These are phyloP conservation scores for Genyomyrus donnyi DNA, from an alignment of 2,113 vertebrate species.

Conservation along the genomic window DNA sequence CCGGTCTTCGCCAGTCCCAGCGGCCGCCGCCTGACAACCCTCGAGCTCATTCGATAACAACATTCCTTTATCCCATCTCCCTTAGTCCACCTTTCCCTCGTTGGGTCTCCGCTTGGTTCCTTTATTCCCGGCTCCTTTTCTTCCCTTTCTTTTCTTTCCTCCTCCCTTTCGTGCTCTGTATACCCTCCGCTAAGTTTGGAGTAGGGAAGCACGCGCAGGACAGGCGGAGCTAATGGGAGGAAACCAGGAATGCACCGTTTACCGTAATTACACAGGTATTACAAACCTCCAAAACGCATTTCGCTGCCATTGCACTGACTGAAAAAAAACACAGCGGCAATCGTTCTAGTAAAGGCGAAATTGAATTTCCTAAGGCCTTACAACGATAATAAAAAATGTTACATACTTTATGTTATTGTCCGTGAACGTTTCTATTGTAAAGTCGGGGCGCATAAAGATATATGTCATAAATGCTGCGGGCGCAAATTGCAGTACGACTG, in stretches of 20 bases:
- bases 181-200: slow-evolving; percentile 4
- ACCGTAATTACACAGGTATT: slow-evolving; percentile 37
- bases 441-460: neutral
- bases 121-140: slow-evolving; percentile 26
- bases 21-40: slow-evolving; percentile 56
- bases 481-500: neutral
- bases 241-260: slow-evolving; percentile 22
- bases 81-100: slow-evolving; percentile 38
- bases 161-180: slow-evolving; percentile 45
- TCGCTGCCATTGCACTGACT: slow-evolving; percentile 16
- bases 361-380: neutral
- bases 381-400: neutral
- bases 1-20: neutral
- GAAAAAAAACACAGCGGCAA: neutral
- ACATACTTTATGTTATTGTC: neutral
- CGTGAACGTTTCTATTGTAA: neutral
- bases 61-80: neutral
- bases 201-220: slow-evolving; percentile 7
- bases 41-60: neutral
- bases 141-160: slow-evolving; percentile 32
- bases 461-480: neutral
- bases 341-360: neutral
- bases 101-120: slow-evolving; percentile 25
- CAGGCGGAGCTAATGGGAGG: slow-evolving; percentile 2
- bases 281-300: slow-evolving; percentile 5